Conservation (phyloP, 2,113 vertebrate genomes). For the Mohoua ochrocephala region DNA sequence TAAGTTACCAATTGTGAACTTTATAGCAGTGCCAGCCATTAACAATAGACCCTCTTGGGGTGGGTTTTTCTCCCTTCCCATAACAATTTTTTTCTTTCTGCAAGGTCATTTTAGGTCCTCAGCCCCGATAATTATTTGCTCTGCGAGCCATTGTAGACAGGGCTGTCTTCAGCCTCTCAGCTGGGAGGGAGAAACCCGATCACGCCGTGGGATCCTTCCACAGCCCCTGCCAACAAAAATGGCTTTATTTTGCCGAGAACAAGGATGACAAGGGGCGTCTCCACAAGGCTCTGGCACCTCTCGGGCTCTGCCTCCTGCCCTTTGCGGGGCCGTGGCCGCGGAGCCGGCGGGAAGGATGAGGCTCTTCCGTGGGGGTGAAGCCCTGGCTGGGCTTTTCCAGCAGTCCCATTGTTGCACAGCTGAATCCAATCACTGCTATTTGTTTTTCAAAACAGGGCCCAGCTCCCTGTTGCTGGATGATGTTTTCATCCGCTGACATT, state of each 20-base stretch:
- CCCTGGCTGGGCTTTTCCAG: background rate
- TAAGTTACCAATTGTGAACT: background rate
- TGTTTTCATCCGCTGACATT: slow-evolving; percentile 50
- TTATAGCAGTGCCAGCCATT: background rate
- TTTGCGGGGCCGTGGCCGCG: accelerated
- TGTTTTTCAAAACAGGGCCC: slow-evolving; percentile 31
- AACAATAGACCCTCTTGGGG: slow-evolving; percentile 12
- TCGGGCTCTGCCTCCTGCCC: accelerated
- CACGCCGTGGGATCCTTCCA: background rate
- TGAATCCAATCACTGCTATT: slow-evolving; percentile 45
- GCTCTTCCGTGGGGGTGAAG: background rate
- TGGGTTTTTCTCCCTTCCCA: background rate
- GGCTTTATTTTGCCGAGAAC: background rate
- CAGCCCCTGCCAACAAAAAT: background rate
- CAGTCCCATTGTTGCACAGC: slow-evolving; percentile 16
- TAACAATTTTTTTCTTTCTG: background rate
- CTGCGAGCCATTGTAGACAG: background rate
- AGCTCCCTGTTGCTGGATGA: slow-evolving; percentile 24
- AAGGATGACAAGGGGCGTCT: background rate
- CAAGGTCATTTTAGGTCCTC: slow-evolving; percentile 39
- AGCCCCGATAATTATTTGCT: background rate
- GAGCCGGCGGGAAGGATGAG: accelerated
- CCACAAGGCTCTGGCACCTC: background rate
- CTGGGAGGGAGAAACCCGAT: background rate
- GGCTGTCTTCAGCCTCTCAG: slow-evolving; percentile 35